Evolutionary conservation across 2,797 vertebrate genomes (phyloP).

Genomic region (Pangasius sanitwongsei): DNA sequence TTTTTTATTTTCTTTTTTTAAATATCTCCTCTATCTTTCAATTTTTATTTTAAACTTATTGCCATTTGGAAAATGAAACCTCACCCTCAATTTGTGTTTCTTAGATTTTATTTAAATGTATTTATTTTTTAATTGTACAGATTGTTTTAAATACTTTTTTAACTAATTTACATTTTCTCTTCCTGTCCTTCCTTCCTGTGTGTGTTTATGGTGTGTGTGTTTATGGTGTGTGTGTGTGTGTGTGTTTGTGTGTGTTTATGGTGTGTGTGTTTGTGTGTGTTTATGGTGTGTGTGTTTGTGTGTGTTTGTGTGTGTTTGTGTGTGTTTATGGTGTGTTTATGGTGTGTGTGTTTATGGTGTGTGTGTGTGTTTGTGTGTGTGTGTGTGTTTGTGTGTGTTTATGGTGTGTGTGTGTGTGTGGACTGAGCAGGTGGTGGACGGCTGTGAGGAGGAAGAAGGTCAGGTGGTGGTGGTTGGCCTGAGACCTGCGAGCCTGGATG

Average conservation of each 20-base stretch:
- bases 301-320: too few species aligned
- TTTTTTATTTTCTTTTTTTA: too few species aligned
- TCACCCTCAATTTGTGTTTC: not conserved
- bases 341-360: too few species aligned
- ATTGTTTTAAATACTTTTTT: not conserved
- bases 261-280: too few species aligned
- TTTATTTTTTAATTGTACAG: not conserved
- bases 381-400: not conserved
- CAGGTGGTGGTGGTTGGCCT: conserved; percentile 76
- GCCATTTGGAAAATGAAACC: not conserved
- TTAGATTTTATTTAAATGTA: not conserved
- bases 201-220: too few species aligned
- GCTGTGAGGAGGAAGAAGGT: conserved; percentile 62
- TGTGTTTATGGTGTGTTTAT: too few species aligned
- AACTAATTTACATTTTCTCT: not conserved
- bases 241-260: too few species aligned
- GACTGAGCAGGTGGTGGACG: conserved; percentile 63
- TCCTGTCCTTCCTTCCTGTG: not conserved
- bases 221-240: too few species aligned
- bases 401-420: not conserved
- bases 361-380: too few species aligned
- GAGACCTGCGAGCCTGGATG: conserved; percentile 67
- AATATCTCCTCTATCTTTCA: not conserved
- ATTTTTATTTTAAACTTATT: not conserved
- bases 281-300: too few species aligned